Base-by-base conservation (phyloP, 2,113 vertebrate species). In the Mustelus asterias region DNA sequence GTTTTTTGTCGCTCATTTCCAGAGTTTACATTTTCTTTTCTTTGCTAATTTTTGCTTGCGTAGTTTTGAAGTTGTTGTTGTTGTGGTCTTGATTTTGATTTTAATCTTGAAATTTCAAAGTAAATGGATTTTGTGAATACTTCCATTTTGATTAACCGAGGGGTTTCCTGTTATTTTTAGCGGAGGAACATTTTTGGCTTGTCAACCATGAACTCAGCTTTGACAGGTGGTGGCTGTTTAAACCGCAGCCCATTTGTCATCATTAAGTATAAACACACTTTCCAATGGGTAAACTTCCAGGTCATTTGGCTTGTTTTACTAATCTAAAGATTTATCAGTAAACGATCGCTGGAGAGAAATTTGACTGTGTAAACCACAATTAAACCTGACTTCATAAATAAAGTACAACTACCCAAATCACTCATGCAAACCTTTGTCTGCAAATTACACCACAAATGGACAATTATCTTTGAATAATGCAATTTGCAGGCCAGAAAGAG, bases 391-490 rank as follows among this genome's bases (percentile, higher is more conserved):
- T 94, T 94, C 93, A 76, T 48, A 76, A 95, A 95, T 48, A 76
- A 9, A 29, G 44, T 72, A 72, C 48, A 70, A 76, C 69, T 29
- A 44, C 44, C 41, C 33, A 95, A 95, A 72, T 72, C 94, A 54
- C 44, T 95, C 94, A 95, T 95, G 41, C 44, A 33, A 9, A 72
- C 67, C 37, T 95, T 54, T 95, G 44, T 95, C 93, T 70, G 94
- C 44, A 95, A 76, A 95, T 95, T 95, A 95, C 41, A 76, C 69
- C 24, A 48, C 18, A 95, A 95, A 72, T n/a, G 11, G 37, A 18
- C 44, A 33, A 95, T 95, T 95, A 95, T 95, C 44, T 95, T 33
- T 95, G 93, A 48, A 94, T 70, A 94, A 72, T 94, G 41, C 67
- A 95, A 76, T 95, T 95, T 95, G 69, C 69, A 48, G 69, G 48